Evolutionary conservation across 2,888 invertebrate species (phyloP), one percentile per base, ranked within the genome.

Genomic region (Cephus runcator): DNA sequence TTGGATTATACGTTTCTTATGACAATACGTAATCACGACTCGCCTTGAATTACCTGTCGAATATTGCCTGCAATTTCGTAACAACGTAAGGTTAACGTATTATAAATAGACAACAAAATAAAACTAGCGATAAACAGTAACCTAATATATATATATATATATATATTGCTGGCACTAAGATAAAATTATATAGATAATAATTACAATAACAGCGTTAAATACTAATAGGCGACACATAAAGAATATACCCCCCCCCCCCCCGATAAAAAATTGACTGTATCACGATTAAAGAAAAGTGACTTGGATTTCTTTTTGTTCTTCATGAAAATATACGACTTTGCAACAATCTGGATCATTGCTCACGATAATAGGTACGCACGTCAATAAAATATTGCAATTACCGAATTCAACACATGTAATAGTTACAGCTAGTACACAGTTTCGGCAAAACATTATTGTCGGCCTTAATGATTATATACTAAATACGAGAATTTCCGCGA

Each of bases 391-490:
- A 34, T 71, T 71, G 71, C 71, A 71, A 11, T 23, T 34, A 71
- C 71, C 31, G 23, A 71, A 71, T 71, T 15, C 12, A 71, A 71
- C 34, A 30, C 71, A 12, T 71, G 56, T 56, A 9, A 56, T 56
- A 56, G 23, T 56, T 23, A 56, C 9, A 23, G 9, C 34, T 76
- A 76, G 77, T 75, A 35, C 69, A 35, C 75, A 75, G 68, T 34
- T 76, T 34, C 31, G 77, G 80, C 78, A n/a, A 40, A 23, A 56
- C 77, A 76, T 77, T 80, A 79, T 80, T 80, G 75, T 76, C 76
- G 75, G 75, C 77, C 79, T 78, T 80, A 77, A 81, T 75, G 1
- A 56, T 56, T 56, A 56, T 23, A 56, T 56, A 56, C 9, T 56
- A 9, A 56, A 23, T 23, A 56, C 23, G 23, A 56, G 56, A 56